These are phyloP conservation scores for Prenolepis imparis DNA, from an alignment of 2,888 invertebrate species.

Conservation along the genomic window DNA sequence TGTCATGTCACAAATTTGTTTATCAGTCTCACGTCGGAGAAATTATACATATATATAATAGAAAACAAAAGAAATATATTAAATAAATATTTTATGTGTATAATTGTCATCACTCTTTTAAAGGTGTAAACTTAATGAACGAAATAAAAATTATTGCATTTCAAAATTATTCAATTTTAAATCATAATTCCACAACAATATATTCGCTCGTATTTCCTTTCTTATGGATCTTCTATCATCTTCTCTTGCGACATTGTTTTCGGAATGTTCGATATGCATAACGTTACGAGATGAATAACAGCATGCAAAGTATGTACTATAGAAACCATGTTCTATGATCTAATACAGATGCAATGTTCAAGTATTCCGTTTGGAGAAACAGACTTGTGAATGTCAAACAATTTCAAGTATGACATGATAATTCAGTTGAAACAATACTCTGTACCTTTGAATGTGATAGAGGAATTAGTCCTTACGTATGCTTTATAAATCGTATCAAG, in stretches of 20 bases:
- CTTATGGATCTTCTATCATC: background rate
- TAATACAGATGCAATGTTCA: constrained; percentile 10
- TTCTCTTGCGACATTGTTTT: background rate
- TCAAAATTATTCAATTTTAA: too few relatives aligned
- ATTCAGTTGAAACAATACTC: constrained; percentile 2
- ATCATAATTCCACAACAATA: background rate
- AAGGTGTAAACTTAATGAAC: too few relatives aligned
- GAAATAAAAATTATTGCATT: background rate
- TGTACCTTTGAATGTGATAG: background rate
- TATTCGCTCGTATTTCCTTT: background rate
- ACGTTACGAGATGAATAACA: too few relatives aligned
- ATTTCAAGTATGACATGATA: constrained; percentile 3
- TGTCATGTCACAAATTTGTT: too few relatives aligned
- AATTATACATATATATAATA: too few relatives aligned
- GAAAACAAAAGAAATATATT: too few relatives aligned
- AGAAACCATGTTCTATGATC: background rate
- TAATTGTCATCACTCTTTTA: too few relatives aligned
- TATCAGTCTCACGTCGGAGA: too few relatives aligned
- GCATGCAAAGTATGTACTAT: background rate
- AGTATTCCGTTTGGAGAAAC: constrained; percentile 18
- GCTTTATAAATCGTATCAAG: background rate
- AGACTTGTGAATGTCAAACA: background rate
- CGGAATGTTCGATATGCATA: background rate
- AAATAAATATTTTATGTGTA: too few relatives aligned
- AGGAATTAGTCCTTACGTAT: background rate